A percentile compares a stretch with the other conserved stretches of the same genome.
Conservation (phyloP, 2,797 vertebrate genomes). For the Phrynocephalus forsythii region DNA sequence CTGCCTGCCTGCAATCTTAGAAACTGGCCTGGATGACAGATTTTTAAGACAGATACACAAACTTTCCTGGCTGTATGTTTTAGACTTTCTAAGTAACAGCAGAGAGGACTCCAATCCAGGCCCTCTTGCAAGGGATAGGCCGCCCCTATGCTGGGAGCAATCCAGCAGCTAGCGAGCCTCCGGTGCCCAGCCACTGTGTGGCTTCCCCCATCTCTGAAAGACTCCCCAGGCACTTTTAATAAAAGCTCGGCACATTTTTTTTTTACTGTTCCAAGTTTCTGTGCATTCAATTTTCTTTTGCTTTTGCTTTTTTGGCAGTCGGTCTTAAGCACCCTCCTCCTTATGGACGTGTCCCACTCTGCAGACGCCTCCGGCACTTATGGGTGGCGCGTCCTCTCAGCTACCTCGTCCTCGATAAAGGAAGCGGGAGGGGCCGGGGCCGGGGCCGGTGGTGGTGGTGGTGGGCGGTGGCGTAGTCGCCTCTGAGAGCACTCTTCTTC, state of each 20-base stretch:
- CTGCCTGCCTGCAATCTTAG: too few species aligned
- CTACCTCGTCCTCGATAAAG: not conserved
- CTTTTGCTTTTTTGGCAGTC: not conserved
- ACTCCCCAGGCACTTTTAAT: not conserved
- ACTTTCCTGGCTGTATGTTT: too few species aligned
- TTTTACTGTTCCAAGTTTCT: not conserved
- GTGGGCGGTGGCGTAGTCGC: not conserved
- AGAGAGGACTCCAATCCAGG: not conserved
- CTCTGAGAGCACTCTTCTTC: not conserved
- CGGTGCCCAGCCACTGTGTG: too few species aligned
- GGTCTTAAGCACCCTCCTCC: not conserved
- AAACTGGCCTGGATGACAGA: too few species aligned
- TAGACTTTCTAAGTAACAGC: too few species aligned
- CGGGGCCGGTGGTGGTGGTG: not conserved
- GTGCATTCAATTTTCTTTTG: not conserved
- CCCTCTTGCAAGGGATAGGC: too few species aligned
- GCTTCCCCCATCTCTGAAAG: not conserved
- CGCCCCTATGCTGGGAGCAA: not conserved
- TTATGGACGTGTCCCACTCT: constrained; percentile 28
- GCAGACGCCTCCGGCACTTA: not conserved
- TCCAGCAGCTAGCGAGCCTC: too few species aligned
- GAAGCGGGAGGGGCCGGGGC: not conserved
- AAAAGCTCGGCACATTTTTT: not conserved
- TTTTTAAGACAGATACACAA: too few species aligned
- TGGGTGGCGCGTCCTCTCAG: not conserved